Evolutionary conservation across 2,797 vertebrate genomes (phyloP), one percentile per base, ranked within the genome.

Genomic region (Pogonophryne albipinna): DNA sequence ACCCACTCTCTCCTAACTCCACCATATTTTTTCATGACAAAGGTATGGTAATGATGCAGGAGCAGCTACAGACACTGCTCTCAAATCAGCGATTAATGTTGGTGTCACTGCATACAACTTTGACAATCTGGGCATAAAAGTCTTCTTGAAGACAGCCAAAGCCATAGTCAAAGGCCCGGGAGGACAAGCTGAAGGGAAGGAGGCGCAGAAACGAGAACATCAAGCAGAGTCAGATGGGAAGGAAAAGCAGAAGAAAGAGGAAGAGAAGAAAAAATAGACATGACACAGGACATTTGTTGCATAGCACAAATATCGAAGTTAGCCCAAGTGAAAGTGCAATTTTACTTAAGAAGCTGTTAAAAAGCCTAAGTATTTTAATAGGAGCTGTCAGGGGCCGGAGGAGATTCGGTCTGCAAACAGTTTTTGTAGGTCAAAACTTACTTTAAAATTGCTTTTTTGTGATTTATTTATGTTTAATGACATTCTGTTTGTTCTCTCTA

Each of bases 41-140:
- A 99, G 97, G 95, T 99, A 98, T 0, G 97, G 97, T 6, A 87
- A 95, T 0, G 93, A 96, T 6, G 95, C 96, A 12, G 95, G 97
- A 20, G 88, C 93, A 31, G 97, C 97, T 62, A 96, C 97, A n/a
- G 93, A 97, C 64, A 87, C 95, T 0, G 97, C 93, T 3, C 51
- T 99, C 73, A 91, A 94, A 76, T 98, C 97, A 68, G 95, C 94
- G 56, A 83, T 95, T 90, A 97, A 97, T 65, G 87, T 97, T 68
- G 97, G 96, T 3, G 38, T 97, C 75, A 82, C 97, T 3, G 96
- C 96, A 2, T 93, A 96, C 90, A 97, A 97, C 83, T 86, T 99
- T 61, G 96, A 99, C 79, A 92, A 97, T 86, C 91, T 97, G 59
- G 96, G 94, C 50, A 72, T 98, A 80, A 97, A 96, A 89, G 96